Base-by-base conservation (phyloP, 2,797 vertebrate genomes). In the Danio jaintianensis region DNA sequence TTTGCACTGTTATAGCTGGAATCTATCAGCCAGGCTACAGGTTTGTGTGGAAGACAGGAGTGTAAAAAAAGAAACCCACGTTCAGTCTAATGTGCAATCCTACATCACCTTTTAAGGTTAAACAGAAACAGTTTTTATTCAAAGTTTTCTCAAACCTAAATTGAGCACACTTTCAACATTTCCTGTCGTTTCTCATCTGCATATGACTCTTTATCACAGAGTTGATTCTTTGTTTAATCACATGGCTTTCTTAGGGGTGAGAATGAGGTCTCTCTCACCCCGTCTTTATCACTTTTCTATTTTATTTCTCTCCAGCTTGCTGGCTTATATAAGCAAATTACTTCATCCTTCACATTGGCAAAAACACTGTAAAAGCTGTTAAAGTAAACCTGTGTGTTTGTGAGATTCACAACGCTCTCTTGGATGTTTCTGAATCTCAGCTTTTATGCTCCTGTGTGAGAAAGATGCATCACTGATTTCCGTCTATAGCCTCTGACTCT, bases 41-140 rank as follows among this genome's bases (percentile, higher is more conserved):
- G 43, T 63, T 83, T 67, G 68, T 62, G 70, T 48, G 58, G 64
- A 78, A 42, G 40, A 62, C 48, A 53, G 58, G 56, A 70, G 43
- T 67, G 36, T 81, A 53, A 67, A 20, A 70, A 86, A 29, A 29
- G 18, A 71, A 55, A 62, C 7, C 11, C 66, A 68, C 70, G 67
- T 79, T 63, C 62, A 74, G 73, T 88, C 64, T 47, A 38, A 71
- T 48, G 62, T 66, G 42, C 73, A 62, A 62, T 20, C 67, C 52
- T 18, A 69, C 71, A 73, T 73, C 71, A 36, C 84, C 75, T 82
- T 81, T 85, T 83, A 85, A 79, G 83, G 85, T 42, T 80, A 71
- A 80, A 79, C 18, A 62, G 82, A 59, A 82, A 69, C 48, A 36
- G 55, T 38, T 70, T 83, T 81, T 47, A 68, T 18, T 69, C 69